Base-by-base conservation (phyloP, 2,797 vertebrate genomes). In the Pristis pectinata region DNA sequence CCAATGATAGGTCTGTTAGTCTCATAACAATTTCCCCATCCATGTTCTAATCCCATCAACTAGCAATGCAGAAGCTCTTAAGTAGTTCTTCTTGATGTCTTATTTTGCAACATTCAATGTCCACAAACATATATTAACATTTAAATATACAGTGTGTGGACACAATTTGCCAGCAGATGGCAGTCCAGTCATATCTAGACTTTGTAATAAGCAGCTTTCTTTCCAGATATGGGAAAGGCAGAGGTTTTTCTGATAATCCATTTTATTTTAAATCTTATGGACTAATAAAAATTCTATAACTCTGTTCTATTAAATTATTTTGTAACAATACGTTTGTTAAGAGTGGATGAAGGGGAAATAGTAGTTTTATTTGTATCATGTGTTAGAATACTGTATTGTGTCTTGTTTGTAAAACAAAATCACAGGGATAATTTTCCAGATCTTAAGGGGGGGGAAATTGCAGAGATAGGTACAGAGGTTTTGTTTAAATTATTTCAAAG, bases 141-240 rank as follows among this genome's bases (percentile, higher is more conserved):
- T 91, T 41, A 34, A 91, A 17, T n/a, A 34, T 15, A 34, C 5
- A 67, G 61, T 94, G 41, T 9, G 27, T 10, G 67, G 30, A 13
- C 37, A 93, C 10, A 34, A 15, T 74, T 27, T 34, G 41, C 92
- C 92, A 94, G 70, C 70, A 94, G 92, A 56, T 94, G 92, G 92
- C 92, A 94, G 70, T 74, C 24, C 15, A 34, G 27, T 76, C 30
- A 30, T 34, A 53, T 30, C 15, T 19, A 41, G 67, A 24, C 70
- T 74, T 53, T 17, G 24, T 17, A 17, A 76, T n/a, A 15, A 17
- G 44, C 15, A 7, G 27, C 27, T 15, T 91, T 64, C n/a, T 76
- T 70, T 70, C 61, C 22, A 37, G 44, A 59, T 87, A 17, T 13
- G 89, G 30, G 44, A 53, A 49, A 6, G 13, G 91, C 49, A 24